Base-by-base conservation (phyloP, 1,140 invertebrate species). In the Philopotamus ludificatus region DNA sequence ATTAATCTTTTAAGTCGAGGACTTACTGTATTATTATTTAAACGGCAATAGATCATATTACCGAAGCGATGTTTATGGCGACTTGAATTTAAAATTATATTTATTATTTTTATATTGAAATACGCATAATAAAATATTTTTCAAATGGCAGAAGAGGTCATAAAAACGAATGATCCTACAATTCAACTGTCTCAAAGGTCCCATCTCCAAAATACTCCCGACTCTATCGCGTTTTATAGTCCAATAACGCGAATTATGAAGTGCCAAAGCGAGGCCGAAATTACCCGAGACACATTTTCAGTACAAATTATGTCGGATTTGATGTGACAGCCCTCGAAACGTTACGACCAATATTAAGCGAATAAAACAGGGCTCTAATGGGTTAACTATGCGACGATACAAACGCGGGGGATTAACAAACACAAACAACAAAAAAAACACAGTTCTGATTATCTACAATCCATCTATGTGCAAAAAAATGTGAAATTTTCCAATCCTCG, bases 231-330 rank as follows among this genome's bases (percentile, higher is more conserved):
- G 23, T 58, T 44, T 58, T 45, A 44, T 58, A 21, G 55, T 18
- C 21, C 55, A 58, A 58, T 45, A 58, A 45, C 55, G 16, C 23
- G 55, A 41, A 58, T 58, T 58, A 58, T n/a, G 55, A 15, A 47
- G 55, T 41, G 16, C 28, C 20, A n/a, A 15, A 41, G 15, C 25
- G 41, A 44, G 22, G 15, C 51, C 10, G 26, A 15, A 55, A 20
- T 25, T 25, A 25, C 26, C 28, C 28, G 28, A 7, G 12, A 12
- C 28, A 12, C 4, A 34, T 34, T 34, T 34, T 34, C 28, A 12
- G 4, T 34, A 34, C 28, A 34, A 34, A 34, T 4, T 4, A 34
- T 34, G 28, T 12, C 28, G 4, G 12, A n/a, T n/a, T n/a, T n/a
- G n/a, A n/a, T n/a, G n/a, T n/a, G n/a, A n/a, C n/a, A n/a, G n/a